phyloP scores from a whole-genome alignment of 2,888 invertebrate genomes.

The Machimus atricapillus region DNA sequence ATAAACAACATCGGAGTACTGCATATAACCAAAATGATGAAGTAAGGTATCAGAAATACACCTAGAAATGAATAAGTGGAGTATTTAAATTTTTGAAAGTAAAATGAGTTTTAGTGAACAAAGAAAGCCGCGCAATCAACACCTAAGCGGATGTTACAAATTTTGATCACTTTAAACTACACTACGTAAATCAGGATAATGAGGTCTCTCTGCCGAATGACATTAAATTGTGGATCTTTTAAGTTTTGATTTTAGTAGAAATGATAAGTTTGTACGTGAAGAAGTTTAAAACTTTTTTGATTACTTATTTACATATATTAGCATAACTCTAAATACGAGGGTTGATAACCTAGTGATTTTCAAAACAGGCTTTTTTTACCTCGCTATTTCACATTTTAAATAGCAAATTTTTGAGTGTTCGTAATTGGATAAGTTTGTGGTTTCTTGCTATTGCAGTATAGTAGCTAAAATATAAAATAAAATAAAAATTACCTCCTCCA shows the following conservation, averaged over 20 bases:
- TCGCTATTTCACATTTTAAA: too few species aligned
- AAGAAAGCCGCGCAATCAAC: slow-evolving; percentile 45
- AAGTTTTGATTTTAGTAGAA: too few species aligned
- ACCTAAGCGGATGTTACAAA: slow-evolving; percentile 55
- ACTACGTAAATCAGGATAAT: not conserved
- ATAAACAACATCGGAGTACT: slow-evolving; percentile 93
- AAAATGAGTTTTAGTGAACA: slow-evolving; percentile 10
- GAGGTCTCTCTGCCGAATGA: not conserved
- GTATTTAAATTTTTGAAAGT: slow-evolving; percentile 1
- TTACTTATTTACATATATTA: too few species aligned
- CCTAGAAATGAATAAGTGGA: slow-evolving; percentile 66
- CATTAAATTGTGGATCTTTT: not conserved
- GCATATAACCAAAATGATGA: slow-evolving; percentile 87
- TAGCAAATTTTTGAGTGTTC: too few species aligned
- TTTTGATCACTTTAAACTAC: slow-evolving; percentile 62
- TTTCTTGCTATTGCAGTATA: too few species aligned
- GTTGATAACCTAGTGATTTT: too few species aligned
- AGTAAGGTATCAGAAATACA: slow-evolving; percentile 93
- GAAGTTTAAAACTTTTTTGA: too few species aligned
- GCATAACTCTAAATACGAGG: too few species aligned
- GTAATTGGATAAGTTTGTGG: too few species aligned
- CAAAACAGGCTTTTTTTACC: too few species aligned
- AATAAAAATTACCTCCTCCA: slow-evolving; percentile 75
- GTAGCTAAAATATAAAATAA: not conserved
- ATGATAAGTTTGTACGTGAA: too few species aligned